A percentile compares a stretch with the other conserved stretches of the same genome.
phyloP scores from a whole-genome alignment of 2,113 vertebrate species.

The Perca schrenkii region DNA sequence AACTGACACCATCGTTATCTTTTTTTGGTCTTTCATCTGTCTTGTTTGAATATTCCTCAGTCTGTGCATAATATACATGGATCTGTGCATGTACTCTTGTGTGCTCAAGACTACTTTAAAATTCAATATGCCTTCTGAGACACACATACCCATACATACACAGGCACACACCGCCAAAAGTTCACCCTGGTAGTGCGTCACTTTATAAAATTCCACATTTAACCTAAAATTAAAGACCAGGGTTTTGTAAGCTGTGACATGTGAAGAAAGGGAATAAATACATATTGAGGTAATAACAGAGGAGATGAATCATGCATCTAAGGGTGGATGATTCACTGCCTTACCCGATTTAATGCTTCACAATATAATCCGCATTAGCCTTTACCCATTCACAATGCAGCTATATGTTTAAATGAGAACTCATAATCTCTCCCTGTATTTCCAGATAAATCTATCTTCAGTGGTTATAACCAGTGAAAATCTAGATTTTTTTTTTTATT shows the following conservation, averaged over 20 bases:
- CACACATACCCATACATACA: neutral
- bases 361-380: constrained; percentile 74
- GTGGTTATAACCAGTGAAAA: constrained; percentile 25
- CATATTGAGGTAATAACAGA: constrained; percentile 72
- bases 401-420: constrained; percentile 65
- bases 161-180: constrained; percentile 23
- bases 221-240: constrained; percentile 49
- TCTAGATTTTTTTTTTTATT: constrained; percentile 54
- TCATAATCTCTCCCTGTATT: constrained; percentile 63
- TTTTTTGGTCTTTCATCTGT: constrained; percentile 21
- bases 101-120: neutral
- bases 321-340: constrained; percentile 53
- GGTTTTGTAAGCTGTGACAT: constrained; percentile 57
- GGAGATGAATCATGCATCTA: constrained; percentile 53
- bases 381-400: constrained; percentile 67
- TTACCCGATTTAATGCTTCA: constrained; percentile 69
- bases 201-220: constrained; percentile 50
- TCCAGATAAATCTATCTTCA: neutral
- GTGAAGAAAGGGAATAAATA: constrained; percentile 74
- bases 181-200: constrained; percentile 34
- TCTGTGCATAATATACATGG: neutral
- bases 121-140: constrained; percentile 5
- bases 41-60: constrained; percentile 12
- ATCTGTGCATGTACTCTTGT: neutral
- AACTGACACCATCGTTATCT: neutral